These are phyloP conservation scores for Orchestia grillus DNA, from an alignment of 1,140 invertebrate species.

Conservation along the genomic window DNA sequence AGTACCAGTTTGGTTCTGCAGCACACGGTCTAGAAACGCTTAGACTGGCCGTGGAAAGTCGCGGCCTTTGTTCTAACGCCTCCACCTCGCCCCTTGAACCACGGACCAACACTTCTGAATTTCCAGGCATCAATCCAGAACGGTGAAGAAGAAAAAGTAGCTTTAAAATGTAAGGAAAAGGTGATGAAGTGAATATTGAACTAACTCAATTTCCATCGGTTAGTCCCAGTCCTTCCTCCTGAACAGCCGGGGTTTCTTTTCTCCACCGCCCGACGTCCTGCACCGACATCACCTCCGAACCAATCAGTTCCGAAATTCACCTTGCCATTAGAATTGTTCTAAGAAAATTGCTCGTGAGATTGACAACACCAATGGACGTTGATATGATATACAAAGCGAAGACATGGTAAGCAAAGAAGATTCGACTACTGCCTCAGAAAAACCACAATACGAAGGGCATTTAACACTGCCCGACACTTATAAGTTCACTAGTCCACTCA, in stretches of 20 bases:
- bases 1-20: background rate
- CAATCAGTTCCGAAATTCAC: background rate
- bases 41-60: background rate
- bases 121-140: background rate
- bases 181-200: too few relatives aligned
- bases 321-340: background rate
- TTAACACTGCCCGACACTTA: background rate
- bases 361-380: slow-evolving; percentile 26
- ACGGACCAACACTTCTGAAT: background rate
- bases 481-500: background rate
- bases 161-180: background rate
- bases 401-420: background rate
- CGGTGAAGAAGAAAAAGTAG: background rate
- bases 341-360: background rate
- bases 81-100: background rate
- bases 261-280: background rate
- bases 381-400: slow-evolving; percentile 21
- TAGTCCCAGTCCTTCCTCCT: background rate
- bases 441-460: background rate
- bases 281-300: background rate
- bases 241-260: background rate
- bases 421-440: background rate
- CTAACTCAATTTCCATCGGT: background rate
- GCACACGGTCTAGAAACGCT: background rate
- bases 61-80: background rate